Evolutionary conservation across 2,113 vertebrate species (phyloP).

Genomic region (Vicugna pacos): DNA sequence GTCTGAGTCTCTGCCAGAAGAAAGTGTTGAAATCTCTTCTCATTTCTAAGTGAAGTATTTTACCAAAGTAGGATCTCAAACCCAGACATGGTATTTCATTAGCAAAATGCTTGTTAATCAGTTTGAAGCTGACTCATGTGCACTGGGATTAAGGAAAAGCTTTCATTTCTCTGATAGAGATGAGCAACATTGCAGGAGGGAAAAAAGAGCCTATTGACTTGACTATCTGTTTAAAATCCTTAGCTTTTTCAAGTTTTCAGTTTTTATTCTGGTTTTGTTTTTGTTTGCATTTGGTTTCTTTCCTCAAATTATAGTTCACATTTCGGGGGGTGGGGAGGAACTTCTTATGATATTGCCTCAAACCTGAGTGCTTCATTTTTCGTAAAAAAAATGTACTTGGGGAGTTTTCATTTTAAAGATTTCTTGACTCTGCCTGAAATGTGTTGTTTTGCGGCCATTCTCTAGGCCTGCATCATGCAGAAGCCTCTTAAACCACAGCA

Average conservation of each 20-base stretch:
- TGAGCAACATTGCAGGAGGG: not conserved
- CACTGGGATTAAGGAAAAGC: constrained; percentile 5
- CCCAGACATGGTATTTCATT: constrained; percentile 4
- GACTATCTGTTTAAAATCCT: constrained; percentile 39
- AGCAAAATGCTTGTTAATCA: constrained; percentile 26
- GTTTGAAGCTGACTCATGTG: not conserved
- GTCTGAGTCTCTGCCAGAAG: not conserved
- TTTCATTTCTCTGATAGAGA: not conserved
- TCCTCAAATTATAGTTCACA: not conserved
- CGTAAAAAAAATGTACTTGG: constrained; percentile 24
- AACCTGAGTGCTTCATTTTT: constrained; percentile 40
- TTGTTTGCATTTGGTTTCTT: not conserved
- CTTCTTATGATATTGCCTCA: not conserved
- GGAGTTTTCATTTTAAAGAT: constrained; percentile 60
- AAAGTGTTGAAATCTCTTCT: constrained; percentile 15
- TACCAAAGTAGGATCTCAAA: not conserved
- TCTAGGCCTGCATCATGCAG: not conserved
- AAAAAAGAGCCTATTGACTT: constrained; percentile 7
- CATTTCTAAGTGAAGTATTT: constrained; percentile 57
- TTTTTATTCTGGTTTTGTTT: constrained; percentile 8
- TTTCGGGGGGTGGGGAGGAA: not conserved
- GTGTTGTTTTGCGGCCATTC: constrained; percentile 28
- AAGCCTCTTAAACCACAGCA: constrained; percentile 14
- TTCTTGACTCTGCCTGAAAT: constrained; percentile 33
- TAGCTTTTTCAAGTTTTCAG: constrained; percentile 50